Percentiles rank a stretch among this genome's conserved stretches.
Evolutionary conservation across 2,888 invertebrate species (phyloP).

Genomic region (Blomia tropicalis): DNA sequence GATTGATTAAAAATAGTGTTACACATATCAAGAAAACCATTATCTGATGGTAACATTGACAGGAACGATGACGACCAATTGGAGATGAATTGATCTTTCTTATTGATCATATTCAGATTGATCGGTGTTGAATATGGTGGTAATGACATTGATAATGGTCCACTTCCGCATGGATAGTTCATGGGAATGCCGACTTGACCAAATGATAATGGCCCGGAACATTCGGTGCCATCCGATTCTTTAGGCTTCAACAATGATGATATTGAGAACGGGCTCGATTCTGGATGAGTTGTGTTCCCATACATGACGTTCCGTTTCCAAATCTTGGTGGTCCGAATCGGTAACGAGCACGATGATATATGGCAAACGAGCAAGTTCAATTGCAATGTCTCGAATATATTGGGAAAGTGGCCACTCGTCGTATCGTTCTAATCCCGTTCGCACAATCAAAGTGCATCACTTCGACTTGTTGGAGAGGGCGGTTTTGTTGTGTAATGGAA

Average conservation of each 20-base stretch:
- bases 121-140: background rate
- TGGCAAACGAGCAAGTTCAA: no score
- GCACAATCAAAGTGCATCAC: constrained; percentile 7
- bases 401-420: background rate
- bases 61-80: background rate
- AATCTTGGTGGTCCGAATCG: no score
- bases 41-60: background rate
- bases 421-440: constrained; percentile 4
- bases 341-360: background rate
- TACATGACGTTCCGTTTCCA: background rate
- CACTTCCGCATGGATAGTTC: background rate
- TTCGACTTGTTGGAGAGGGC: constrained; percentile 1
- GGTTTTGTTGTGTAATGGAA: constrained; percentile 10
- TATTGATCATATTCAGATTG: background rate
- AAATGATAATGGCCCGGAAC: background rate
- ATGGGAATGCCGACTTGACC: background rate
- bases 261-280: constrained; percentile 10
- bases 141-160: background rate
- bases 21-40: background rate
- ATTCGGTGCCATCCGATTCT: background rate
- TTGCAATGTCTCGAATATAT: no score
- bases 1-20: background rate
- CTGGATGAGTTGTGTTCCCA: background rate
- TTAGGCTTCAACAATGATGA: constrained; percentile 13
- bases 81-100: background rate